Conservation (phyloP, 2,888 invertebrate species). For the Tigriopus californicus region DNA sequence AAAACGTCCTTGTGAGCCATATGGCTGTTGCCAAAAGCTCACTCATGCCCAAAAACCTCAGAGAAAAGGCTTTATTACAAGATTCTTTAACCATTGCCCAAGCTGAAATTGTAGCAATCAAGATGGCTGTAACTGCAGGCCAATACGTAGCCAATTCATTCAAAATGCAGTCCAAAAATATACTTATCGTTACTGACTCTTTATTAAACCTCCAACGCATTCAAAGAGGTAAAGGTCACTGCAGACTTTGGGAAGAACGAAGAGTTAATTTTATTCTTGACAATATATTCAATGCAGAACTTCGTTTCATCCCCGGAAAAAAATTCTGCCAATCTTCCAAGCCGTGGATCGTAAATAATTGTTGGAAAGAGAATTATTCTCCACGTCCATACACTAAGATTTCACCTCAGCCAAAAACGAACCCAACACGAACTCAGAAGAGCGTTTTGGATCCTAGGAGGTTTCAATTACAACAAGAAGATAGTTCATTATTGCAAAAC, state of each 20-base stretch:
- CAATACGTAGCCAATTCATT: no score
- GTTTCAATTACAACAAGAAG: not conserved
- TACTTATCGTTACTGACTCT: not conserved
- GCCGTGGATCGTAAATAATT: not conserved
- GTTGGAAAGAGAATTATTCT: not conserved
- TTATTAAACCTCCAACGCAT: constrained; percentile 2
- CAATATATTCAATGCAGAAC: not conserved
- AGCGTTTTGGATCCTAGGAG: not conserved
- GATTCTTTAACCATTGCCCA: not conserved
- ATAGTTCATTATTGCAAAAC: not conserved
- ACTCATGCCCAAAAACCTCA: not conserved
- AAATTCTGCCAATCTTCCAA: not conserved
- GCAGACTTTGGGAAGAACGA: constrained; percentile 2
- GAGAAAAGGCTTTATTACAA: not conserved
- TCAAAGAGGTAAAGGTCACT: constrained; percentile 6
- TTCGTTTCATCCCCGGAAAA: not conserved
- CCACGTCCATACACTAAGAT: not conserved
- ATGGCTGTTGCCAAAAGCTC: not conserved
- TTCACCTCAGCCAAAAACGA: not conserved
- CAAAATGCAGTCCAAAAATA: no score
- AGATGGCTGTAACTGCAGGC: not conserved
- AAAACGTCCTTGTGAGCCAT: not conserved
- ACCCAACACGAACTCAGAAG: not conserved
- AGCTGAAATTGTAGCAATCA: not conserved
- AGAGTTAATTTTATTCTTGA: not conserved